Evolutionary conservation across 2,797 vertebrate genomes (phyloP).

Genomic region (Argentina silus): DNA sequence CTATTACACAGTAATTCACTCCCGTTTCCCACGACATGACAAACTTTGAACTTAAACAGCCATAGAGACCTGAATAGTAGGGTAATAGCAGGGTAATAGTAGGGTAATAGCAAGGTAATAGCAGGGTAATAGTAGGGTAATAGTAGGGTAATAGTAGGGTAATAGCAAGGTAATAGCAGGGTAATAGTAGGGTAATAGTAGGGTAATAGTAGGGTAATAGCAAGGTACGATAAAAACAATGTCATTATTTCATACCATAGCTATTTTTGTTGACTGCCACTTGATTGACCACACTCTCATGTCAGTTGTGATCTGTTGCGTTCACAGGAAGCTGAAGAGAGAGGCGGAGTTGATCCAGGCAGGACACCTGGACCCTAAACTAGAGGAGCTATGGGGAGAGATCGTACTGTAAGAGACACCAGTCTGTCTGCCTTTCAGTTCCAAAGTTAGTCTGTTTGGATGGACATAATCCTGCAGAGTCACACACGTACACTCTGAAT

Average conservation of each 20-base stretch:
- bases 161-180: no score
- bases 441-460: neutral
- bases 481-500: no score
- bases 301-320: neutral
- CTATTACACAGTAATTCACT: neutral
- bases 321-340: conserved; percentile 87
- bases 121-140: neutral
- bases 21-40: no score
- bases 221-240: no score
- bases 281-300: neutral
- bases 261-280: neutral
- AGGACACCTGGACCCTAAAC: conserved; percentile 89
- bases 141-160: no score
- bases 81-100: neutral
- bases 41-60: no score
- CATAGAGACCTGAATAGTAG: no score
- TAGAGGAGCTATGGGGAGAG: conserved; percentile 91
- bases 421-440: neutral
- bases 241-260: no score
- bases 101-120: neutral
- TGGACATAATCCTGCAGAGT: neutral
- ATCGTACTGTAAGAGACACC: conserved; percentile 82
- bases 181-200: no score
- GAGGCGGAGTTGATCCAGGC: conserved; percentile 93
- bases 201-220: no score